Conservation (phyloP, 2,113 vertebrate species). For the Trinectes maculatus region DNA sequence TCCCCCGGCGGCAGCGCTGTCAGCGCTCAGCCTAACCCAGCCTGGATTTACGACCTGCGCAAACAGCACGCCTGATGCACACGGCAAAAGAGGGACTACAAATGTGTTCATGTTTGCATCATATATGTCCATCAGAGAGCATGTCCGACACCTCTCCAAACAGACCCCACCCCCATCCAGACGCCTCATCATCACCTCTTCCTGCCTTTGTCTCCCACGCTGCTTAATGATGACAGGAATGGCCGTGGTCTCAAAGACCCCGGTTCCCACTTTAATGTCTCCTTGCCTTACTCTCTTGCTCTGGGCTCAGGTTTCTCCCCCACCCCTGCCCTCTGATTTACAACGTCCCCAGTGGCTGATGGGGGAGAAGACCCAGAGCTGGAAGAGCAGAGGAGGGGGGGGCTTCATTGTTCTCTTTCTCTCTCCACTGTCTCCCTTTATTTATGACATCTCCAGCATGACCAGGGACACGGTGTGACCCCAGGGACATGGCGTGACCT, state of each 20-base stretch:
- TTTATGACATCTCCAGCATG: conserved; percentile 75
- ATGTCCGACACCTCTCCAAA: not conserved
- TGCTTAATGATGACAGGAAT: conserved; percentile 60
- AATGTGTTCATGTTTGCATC: conserved; percentile 25
- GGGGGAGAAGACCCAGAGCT: conserved; percentile 39
- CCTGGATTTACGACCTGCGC: conserved; percentile 44
- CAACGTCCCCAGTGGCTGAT: conserved; percentile 62
- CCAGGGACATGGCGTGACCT: conserved; percentile 40
- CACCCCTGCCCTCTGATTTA: conserved; percentile 74
- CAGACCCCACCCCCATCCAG: not conserved
- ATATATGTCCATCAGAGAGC: not conserved
- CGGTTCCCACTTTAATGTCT: conserved; percentile 71
- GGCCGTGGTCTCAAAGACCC: conserved; percentile 23
- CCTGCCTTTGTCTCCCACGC: conserved; percentile 62
- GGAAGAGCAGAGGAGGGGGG: conserved; percentile 24
- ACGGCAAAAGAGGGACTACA: not conserved
- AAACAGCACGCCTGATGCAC: conserved; percentile 4
- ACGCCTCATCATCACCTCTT: conserved; percentile 32
- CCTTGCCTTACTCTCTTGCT: conserved; percentile 57
- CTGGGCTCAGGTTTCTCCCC: conserved; percentile 64
- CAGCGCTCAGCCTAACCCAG: conserved; percentile 34
- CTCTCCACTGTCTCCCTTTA: conserved; percentile 62
- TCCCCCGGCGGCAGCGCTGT: conserved; percentile 46
- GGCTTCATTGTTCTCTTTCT: conserved; percentile 65
- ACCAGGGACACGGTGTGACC: conserved; percentile 64